Evolutionary conservation across 2,797 vertebrate species (phyloP).

Genomic region (Okamejei kenojei): DNA sequence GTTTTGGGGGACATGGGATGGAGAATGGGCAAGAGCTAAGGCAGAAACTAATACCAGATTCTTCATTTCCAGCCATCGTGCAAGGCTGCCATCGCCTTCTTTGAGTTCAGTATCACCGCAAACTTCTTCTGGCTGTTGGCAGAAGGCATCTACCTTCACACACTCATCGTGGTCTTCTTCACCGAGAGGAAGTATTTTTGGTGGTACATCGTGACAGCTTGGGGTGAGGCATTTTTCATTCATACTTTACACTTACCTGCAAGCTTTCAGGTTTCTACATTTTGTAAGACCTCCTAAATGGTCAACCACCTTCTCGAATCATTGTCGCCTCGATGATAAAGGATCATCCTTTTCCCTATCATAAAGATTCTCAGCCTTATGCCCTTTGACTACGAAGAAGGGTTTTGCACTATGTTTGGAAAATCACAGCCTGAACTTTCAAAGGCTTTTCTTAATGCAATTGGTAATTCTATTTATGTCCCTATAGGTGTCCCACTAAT

Average conservation of each 20-base stretch:
- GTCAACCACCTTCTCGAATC: background rate
- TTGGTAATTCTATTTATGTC: background rate
- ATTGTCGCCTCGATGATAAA: background rate
- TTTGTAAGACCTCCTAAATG: background rate
- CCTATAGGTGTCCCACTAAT: background rate
- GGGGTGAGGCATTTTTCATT: conserved; percentile 4
- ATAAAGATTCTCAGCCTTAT: background rate
- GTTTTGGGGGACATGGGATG: background rate
- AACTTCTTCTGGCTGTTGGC: conserved; percentile 36
- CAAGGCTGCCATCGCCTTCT: conserved; percentile 1
- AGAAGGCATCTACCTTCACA: conserved; percentile 17
- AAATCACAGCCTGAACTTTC: background rate
- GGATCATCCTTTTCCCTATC: background rate
- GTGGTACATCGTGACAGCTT: conserved; percentile 17
- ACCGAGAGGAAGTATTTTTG: background rate
- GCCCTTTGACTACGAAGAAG: background rate
- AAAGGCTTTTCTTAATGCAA: background rate
- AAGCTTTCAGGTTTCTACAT: background rate
- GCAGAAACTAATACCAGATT: background rate
- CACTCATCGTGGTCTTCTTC: conserved; percentile 13
- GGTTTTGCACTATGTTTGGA: background rate
- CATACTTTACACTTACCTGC: background rate
- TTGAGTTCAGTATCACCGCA: conserved; percentile 27
- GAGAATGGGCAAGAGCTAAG: background rate
- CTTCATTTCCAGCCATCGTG: background rate